Percentiles rank a stretch among this genome's conserved stretches.
phyloP scores from a whole-genome alignment of 2,113 vertebrate species.

The Phodopus roborovskii region DNA sequence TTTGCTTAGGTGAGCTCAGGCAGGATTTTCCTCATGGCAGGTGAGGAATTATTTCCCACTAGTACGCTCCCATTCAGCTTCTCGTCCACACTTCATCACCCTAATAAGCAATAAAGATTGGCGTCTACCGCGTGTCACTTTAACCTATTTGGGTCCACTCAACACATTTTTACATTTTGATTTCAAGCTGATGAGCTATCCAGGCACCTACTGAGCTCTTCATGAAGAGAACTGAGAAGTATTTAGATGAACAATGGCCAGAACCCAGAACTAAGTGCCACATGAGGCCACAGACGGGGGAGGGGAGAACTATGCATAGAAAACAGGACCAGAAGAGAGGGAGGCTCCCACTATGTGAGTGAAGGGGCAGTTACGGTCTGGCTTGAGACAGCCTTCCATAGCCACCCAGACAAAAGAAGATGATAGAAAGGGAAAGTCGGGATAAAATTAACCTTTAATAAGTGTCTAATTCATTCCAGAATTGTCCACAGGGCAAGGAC shows the following conservation, averaged over 20 bases:
- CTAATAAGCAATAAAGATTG: conserved; percentile 24
- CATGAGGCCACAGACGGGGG: neutral
- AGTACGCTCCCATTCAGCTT: neutral
- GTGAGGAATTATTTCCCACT: neutral
- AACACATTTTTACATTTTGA: conserved; percentile 45
- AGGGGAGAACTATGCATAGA: neutral
- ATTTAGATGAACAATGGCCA: conserved; percentile 11
- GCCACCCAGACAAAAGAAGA: neutral
- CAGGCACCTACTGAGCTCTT: neutral
- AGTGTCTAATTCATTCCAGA: neutral
- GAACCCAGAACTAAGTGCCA: conserved; percentile 1
- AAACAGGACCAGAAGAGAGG: neutral
- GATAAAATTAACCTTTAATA: neutral
- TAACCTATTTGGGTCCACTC: conserved; percentile 10
- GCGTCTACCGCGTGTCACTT: neutral
- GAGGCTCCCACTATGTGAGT: neutral
- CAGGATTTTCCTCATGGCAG: neutral
- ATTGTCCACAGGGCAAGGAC: neutral
- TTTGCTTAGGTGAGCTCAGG: neutral
- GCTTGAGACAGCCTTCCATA: neutral
- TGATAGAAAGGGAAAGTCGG: neutral
- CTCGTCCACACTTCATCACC: conserved; percentile 11
- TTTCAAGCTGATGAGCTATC: conserved; percentile 44
- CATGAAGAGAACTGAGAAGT: conserved; percentile 1
- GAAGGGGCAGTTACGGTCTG: neutral